phyloP scores from a whole-genome alignment of 2,113 vertebrate genomes.

The Azemiops feae region DNA sequence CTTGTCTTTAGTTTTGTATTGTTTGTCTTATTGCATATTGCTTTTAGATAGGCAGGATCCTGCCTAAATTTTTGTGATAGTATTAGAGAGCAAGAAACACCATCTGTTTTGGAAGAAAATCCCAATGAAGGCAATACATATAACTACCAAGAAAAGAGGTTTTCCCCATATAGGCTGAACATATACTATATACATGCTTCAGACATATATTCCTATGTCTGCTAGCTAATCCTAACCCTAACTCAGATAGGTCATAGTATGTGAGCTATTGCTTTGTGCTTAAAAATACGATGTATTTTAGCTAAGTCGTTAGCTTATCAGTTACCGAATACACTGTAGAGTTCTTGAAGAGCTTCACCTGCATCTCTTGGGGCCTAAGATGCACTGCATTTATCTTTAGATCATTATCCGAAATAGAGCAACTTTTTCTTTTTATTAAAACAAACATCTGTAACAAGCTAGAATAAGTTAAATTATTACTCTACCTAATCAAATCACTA shows the following conservation, averaged over 20 bases:
- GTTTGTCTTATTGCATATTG: too few species aligned
- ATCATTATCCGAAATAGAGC: background rate
- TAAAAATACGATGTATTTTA: background rate
- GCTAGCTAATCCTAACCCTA: background rate
- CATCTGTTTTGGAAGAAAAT: background rate
- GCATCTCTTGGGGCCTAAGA: background rate
- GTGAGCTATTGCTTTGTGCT: background rate
- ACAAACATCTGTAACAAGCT: background rate
- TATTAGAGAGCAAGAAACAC: background rate
- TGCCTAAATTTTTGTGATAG: background rate
- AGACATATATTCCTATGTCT: background rate
- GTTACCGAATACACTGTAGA: background rate
- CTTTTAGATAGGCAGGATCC: background rate
- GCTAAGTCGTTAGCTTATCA: background rate
- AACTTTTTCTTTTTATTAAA: background rate
- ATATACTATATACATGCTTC: background rate
- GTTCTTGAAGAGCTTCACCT: background rate
- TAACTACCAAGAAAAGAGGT: background rate
- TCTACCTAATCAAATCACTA: background rate
- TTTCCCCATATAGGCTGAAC: background rate
- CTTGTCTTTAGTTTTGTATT: background rate
- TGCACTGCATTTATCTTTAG: background rate
- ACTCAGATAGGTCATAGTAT: background rate
- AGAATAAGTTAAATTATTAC: background rate
- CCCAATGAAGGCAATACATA: background rate